These are phyloP conservation scores for Agapornis canus DNA, from an alignment of 2,797 vertebrate species.

Conservation along the genomic window DNA sequence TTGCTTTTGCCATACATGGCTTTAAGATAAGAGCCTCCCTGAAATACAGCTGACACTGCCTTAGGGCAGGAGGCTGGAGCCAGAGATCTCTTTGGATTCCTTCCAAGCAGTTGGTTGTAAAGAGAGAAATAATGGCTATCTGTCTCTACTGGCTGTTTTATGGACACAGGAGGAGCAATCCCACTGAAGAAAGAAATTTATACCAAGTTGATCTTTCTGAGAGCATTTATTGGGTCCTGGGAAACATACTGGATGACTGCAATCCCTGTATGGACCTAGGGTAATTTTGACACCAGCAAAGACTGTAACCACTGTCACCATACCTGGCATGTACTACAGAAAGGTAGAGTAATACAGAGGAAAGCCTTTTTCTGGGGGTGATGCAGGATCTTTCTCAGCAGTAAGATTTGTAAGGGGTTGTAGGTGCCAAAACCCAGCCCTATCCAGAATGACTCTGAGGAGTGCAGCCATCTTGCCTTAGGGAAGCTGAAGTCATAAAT, in stretches of 20 bases:
- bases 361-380: not conserved
- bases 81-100: not conserved
- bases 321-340: not conserved
- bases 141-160: conserved; percentile 1
- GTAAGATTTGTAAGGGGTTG: not conserved
- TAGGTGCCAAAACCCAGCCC: not conserved
- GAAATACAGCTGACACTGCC: not conserved
- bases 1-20: not conserved
- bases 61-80: not conserved
- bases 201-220: not conserved
- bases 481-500: not conserved
- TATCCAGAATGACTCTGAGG: not conserved
- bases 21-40: not conserved
- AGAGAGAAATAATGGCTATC: not conserved
- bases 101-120: not conserved
- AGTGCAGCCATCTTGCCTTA: not conserved
- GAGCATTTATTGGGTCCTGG: not conserved
- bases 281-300: not conserved
- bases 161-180: not conserved
- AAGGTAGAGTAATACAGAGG: not conserved
- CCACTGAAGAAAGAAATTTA: not conserved
- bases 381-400: not conserved
- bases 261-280: not conserved
- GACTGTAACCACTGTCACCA: not conserved
- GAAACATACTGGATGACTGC: not conserved